Evolutionary conservation across 1,140 invertebrate species (phyloP).

Genomic region (Thaumetopoea pityocampa): DNA sequence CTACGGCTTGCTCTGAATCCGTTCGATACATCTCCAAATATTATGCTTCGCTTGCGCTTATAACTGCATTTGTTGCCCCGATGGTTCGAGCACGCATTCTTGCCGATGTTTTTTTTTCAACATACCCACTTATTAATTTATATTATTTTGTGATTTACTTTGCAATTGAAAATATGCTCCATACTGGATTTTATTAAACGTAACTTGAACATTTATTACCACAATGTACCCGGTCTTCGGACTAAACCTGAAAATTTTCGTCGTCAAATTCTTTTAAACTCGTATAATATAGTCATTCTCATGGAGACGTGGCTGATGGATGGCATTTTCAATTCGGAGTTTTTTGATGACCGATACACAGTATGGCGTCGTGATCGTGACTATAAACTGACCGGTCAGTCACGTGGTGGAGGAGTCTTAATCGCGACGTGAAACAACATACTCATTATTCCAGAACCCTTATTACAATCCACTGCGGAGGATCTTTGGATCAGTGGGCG

Average conservation of each 20-base stretch:
- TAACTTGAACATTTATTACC: slow-evolving; percentile 18
- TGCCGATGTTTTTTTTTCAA: too few relatives aligned
- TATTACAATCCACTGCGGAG: slow-evolving; percentile 15
- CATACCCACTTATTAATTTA: too few relatives aligned
- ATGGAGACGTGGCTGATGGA: slow-evolving; percentile 24
- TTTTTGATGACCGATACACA: slow-evolving; percentile 22
- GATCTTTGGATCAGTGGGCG: slow-evolving; percentile 16
- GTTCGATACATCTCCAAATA: too few relatives aligned
- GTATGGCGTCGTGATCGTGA: slow-evolving; percentile 24
- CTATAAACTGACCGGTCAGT: slow-evolving; percentile 8
- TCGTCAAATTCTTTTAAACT: slow-evolving; percentile 9
- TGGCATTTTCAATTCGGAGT: slow-evolving; percentile 10
- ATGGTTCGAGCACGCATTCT: too few relatives aligned
- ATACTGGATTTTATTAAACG: too few relatives aligned
- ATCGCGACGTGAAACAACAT: too few relatives aligned
- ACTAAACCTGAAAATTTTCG: slow-evolving; percentile 17
- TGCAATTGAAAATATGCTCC: too few relatives aligned
- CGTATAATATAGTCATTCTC: slow-evolving; percentile 18
- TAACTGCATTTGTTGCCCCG: too few relatives aligned
- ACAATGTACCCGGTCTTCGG: slow-evolving; percentile 21
- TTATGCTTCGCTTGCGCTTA: too few relatives aligned
- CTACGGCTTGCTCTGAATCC: too few relatives aligned
- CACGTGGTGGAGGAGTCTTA: slow-evolving; percentile 19
- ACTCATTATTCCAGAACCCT: too few relatives aligned
- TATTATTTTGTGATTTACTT: too few relatives aligned